Evolutionary conservation across 2,888 invertebrate species (phyloP).

Genomic region (Hirtodrosophila cameraria): DNA sequence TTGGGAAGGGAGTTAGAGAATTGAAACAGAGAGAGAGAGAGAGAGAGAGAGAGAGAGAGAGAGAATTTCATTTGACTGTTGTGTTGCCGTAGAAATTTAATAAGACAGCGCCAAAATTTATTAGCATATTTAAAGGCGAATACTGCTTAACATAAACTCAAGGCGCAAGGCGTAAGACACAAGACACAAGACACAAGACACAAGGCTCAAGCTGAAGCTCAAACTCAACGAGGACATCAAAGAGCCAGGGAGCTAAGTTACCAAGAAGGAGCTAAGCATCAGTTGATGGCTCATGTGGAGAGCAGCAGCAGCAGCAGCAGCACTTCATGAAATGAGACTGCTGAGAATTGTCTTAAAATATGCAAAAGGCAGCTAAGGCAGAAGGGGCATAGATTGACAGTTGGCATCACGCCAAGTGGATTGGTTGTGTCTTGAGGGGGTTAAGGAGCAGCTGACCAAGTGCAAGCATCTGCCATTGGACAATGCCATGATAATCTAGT

Average conservation of each 20-base stretch:
- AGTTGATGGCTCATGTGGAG: slow-evolving; percentile 38
- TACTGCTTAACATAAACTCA: slow-evolving; percentile 45
- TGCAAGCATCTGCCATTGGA: slow-evolving; percentile 16
- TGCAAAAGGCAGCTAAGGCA: slow-evolving; percentile 12
- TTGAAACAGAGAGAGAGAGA: slow-evolving; percentile 1
- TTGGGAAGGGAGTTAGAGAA: too few species aligned
- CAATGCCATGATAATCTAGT: neutral
- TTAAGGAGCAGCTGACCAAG: slow-evolving; percentile 36
- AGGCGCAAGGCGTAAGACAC: too few species aligned
- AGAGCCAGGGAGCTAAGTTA: slow-evolving; percentile 25
- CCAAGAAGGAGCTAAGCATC: slow-evolving; percentile 20
- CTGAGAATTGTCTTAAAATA: slow-evolving; percentile 54
- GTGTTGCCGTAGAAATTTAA: slow-evolving; percentile 73
- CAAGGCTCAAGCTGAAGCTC: slow-evolving; percentile 15
- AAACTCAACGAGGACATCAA: slow-evolving; percentile 28
- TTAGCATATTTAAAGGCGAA: slow-evolving; percentile 70
- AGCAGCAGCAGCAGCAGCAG: slow-evolving; percentile 22
- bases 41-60: slow-evolving; percentile 1
- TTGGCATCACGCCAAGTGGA: slow-evolving; percentile 41
- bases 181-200: too few species aligned
- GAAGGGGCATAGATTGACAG: slow-evolving; percentile 24
- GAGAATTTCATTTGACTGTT: slow-evolving; percentile 57
- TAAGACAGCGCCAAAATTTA: slow-evolving; percentile 69
- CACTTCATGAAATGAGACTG: slow-evolving; percentile 49
- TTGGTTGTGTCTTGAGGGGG: neutral